Conservation (phyloP, 1,140 invertebrate genomes). For the Adoxophyes honmai region DNA sequence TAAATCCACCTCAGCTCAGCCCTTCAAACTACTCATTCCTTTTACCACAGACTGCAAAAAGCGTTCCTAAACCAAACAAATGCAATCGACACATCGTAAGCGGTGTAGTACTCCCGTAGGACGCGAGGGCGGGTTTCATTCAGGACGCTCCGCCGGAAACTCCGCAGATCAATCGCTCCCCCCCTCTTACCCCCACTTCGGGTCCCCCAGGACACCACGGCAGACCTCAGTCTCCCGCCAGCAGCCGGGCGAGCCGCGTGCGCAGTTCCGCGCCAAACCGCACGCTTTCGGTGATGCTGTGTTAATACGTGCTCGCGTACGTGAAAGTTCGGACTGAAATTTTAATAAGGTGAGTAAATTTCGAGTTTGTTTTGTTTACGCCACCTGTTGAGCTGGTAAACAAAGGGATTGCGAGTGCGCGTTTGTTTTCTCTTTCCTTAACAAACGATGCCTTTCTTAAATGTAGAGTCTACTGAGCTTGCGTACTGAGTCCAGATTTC, state of each 20-base stretch:
- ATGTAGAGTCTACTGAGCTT: too few relatives aligned
- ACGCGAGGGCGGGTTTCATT: constrained; percentile 30
- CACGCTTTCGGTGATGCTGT: constrained; percentile 51
- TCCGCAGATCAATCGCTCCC: constrained; percentile 59
- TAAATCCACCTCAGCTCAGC: too few relatives aligned
- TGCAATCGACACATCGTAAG: background rate
- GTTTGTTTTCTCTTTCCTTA: too few relatives aligned
- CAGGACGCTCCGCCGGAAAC: constrained; percentile 58
- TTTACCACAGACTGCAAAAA: too few relatives aligned
- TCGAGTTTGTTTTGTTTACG: background rate
- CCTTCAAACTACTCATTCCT: too few relatives aligned
- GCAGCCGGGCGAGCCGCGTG: constrained; percentile 32
- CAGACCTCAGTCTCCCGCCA: constrained; percentile 51
- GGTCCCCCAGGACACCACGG: constrained; percentile 38
- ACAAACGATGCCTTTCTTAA: too few relatives aligned
- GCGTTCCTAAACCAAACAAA: too few relatives aligned
- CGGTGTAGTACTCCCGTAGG: constrained; percentile 9
- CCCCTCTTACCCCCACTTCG: constrained; percentile 26
- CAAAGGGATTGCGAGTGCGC: constrained; percentile 2
- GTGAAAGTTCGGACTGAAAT: constrained; percentile 7
- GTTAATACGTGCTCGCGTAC: constrained; percentile 24
- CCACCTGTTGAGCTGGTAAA: constrained; percentile 13
- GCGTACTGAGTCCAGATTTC: too few relatives aligned
- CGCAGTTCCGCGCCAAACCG: constrained; percentile 21
- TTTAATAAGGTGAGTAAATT: constrained; percentile 22